A percentile compares a stretch with the other conserved stretches of the same genome.
Evolutionary conservation across 2,113 vertebrate genomes (phyloP).

Genomic region (Bos indicus): DNA sequence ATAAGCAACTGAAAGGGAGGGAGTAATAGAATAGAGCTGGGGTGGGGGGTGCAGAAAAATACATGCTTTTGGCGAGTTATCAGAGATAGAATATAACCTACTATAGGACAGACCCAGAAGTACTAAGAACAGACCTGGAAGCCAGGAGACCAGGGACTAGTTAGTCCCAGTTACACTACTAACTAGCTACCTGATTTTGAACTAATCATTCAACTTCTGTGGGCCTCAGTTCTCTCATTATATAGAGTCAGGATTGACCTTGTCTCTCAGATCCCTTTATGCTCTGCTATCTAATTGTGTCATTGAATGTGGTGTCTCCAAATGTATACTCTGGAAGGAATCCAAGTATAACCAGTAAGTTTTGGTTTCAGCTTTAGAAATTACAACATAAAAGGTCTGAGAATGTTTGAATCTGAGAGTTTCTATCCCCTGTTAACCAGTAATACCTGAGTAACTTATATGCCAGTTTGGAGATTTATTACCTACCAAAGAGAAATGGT

Average conservation of each 20-base stretch:
- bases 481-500: neutral
- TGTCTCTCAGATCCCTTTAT: neutral
- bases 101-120: neutral
- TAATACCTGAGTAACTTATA: neutral
- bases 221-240: neutral
- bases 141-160: neutral
- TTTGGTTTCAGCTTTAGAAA: neutral
- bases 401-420: neutral
- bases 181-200: neutral
- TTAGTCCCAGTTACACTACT: neutral
- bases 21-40: neutral
- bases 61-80: neutral
- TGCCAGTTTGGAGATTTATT: neutral
- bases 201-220: neutral
- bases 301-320: neutral
- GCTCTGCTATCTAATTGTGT: neutral
- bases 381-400: neutral
- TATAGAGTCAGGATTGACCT: neutral
- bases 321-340: neutral
- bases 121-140: neutral
- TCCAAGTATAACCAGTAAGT: neutral
- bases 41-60: neutral
- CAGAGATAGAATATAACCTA: neutral
- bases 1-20: neutral
- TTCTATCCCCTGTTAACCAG: neutral